phyloP scores from a whole-genome alignment of 2,113 vertebrate species.

The Pseudopipra pipra region DNA sequence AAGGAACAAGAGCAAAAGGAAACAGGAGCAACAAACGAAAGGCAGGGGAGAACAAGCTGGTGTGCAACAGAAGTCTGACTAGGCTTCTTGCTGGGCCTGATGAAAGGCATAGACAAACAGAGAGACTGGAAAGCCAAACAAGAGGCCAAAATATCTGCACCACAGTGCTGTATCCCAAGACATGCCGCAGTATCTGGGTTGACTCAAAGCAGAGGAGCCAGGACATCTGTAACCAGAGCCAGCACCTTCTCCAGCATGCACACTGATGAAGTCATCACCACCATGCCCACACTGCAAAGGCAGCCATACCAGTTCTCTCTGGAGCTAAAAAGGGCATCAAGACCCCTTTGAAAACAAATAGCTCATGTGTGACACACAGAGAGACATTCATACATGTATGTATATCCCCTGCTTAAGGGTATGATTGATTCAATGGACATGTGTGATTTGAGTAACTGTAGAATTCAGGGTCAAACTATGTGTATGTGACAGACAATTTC shows the following conservation, averaged over 20 bases:
- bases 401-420: background rate
- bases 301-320: background rate
- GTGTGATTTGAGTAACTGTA: background rate
- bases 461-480: background rate
- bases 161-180: background rate
- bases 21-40: background rate
- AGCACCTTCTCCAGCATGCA: background rate
- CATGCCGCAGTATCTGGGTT: background rate
- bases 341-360: background rate
- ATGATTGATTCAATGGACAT: background rate
- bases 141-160: background rate
- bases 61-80: background rate
- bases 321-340: background rate
- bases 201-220: background rate
- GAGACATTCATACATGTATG: too few species aligned
- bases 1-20: background rate
- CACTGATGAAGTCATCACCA: rapidly evolving
- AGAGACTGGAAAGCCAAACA: background rate
- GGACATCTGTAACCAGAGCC: background rate
- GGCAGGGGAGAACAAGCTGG: background rate
- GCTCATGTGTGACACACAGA: background rate
- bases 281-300: background rate
- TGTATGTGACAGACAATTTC: background rate
- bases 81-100: background rate
- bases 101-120: background rate